These are phyloP conservation scores for Streptopelia turtur DNA, from an alignment of 2,797 vertebrate species.

Conservation along the genomic window DNA sequence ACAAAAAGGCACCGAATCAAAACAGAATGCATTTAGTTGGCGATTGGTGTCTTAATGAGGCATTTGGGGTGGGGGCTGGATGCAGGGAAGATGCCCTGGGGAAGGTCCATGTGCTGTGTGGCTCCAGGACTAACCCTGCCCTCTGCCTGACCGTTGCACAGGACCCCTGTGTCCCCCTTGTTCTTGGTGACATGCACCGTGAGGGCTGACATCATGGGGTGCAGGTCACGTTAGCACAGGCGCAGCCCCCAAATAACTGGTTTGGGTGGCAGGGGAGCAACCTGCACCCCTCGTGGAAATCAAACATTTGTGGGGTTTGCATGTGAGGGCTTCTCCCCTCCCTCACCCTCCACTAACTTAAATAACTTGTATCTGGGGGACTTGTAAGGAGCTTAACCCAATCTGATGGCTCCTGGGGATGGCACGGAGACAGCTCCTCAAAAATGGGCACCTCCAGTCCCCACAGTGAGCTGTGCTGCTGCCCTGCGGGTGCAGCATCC, in stretches of 20 bases:
- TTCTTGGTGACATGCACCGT: background rate
- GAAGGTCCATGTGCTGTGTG: background rate
- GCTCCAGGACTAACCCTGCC: background rate
- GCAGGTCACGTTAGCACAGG: fast-evolving
- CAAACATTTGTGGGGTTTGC: background rate
- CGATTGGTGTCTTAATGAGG: background rate
- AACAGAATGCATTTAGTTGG: background rate
- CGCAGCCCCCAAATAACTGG: background rate
- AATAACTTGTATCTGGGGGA: background rate
- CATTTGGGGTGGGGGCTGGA: background rate
- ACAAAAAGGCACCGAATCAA: background rate
- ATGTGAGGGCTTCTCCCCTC: background rate
- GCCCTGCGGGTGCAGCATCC: background rate
- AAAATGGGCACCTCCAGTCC: background rate
- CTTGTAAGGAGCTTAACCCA: background rate
- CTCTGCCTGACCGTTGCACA: background rate
- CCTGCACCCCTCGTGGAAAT: background rate
- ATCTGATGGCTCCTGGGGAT: fast-evolving
- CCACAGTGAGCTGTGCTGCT: background rate
- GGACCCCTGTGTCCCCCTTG: fast-evolving
- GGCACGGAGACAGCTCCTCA: background rate
- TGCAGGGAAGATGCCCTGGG: background rate
- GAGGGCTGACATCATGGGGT: fast-evolving
- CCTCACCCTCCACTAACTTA: background rate
- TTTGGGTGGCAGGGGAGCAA: background rate